These are phyloP conservation scores for Heteractis magnifica DNA, from an alignment of 92 coral and sea anemone species.

Conservation along the genomic window DNA sequence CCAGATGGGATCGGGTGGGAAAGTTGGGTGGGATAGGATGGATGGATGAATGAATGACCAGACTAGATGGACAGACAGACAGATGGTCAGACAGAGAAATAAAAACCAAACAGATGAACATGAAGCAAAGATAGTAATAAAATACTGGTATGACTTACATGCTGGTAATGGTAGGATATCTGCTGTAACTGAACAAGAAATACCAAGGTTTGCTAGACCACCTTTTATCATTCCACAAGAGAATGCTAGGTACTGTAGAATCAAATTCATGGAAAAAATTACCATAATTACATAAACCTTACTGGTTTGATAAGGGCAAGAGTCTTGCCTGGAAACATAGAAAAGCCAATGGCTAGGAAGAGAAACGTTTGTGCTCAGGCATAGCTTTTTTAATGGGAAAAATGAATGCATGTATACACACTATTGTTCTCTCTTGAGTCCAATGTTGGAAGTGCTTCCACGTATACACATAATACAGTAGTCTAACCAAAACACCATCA, in stretches of 20 bases:
- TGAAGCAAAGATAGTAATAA: background rate
- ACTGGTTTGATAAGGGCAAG: background rate
- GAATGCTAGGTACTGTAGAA: slow-evolving; percentile 76
- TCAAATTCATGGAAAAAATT: background rate
- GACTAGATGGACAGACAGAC: background rate
- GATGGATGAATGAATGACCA: background rate
- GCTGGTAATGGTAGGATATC: slow-evolving; percentile 91
- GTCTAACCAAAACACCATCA: background rate
- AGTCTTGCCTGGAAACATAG: background rate
- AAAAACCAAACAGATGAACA: background rate
- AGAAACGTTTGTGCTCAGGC: too few relatives aligned
- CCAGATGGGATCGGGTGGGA: too few relatives aligned
- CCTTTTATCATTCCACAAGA: slow-evolving; percentile 94
- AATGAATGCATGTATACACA: too few relatives aligned
- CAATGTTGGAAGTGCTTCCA: too few relatives aligned
- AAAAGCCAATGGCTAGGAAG: too few relatives aligned
- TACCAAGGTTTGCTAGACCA: slow-evolving; percentile 93
- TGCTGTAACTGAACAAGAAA: slow-evolving; percentile 79
- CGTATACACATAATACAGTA: too few relatives aligned
- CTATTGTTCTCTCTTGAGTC: too few relatives aligned
- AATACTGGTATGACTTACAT: slow-evolving; percentile 45
- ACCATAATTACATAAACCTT: too few relatives aligned
- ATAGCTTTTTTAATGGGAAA: too few relatives aligned
- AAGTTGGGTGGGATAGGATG: too few relatives aligned
- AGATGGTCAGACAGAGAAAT: background rate